Evolutionary conservation across 2,888 invertebrate species (phyloP), one percentile per base, ranked within the genome.

Genomic region (Drosophila siamana): DNA sequence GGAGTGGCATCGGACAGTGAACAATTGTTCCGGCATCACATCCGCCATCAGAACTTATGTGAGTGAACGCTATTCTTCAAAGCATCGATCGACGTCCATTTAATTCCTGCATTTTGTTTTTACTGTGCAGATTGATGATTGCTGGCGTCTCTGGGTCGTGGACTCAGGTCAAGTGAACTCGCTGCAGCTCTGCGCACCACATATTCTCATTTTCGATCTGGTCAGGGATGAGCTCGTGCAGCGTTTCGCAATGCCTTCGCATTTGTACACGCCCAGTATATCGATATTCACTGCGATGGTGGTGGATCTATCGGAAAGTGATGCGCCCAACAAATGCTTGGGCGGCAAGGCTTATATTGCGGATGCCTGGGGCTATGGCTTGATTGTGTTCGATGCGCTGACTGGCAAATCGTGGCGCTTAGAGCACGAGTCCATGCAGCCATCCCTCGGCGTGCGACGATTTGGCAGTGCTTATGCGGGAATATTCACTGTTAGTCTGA

Each of bases 11-110:
- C 91, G 92, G 22, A 92, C 92, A 65, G 93, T 94, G 0, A 75
- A 62, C 0, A 93, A 94, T 88, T 96, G 96, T 82, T 93, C 94
- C 6, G 94, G 95, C 16, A 92, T 97, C 43, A 95, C 95, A 0
- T 96, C 96, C 0, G 96, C 96, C 1, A 96, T 95, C 84, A 93
- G 97, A 91, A 93, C 95, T 38, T 94, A 94, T 91, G 96, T 96
- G 92, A 93, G 94, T 93, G 15, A 2, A 33, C 33, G 11, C 11
- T n/a, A 11, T 26, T 4, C 19, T n/a, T n/a, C n/a, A n/a, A 26
- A 26, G 6, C 28, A 46, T 11, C 11, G 16, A 11, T 5, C n/a
- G 7, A 24, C n/a, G 11, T 7, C 19, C 9, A 1, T 43, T 5
- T 26, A 7, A 33, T 9, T 11, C n/a, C n/a, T n/a, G n/a, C n/a